These are phyloP conservation scores for Epirrhoe tristata DNA, from an alignment of 2,888 invertebrate genomes.

Conservation along the genomic window DNA sequence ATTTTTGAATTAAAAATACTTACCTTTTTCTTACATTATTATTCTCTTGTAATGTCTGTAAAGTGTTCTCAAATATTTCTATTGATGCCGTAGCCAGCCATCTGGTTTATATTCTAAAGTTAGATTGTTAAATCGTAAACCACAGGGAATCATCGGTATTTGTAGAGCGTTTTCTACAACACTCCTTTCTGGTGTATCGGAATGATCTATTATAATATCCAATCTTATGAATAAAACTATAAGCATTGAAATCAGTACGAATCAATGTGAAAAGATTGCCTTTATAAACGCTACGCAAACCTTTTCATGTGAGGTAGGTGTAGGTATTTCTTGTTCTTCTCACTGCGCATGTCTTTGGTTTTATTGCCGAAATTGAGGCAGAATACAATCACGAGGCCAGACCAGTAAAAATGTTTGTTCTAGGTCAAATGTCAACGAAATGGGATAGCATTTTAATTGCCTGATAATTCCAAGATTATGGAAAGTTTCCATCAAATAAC, in stretches of 20 bases:
- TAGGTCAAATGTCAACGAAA: neutral
- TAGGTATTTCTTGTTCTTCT: conserved; percentile 52
- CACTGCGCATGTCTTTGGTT: conserved; percentile 73
- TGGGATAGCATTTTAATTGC: neutral
- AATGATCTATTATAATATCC: conserved; percentile 3
- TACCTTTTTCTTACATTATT: neutral
- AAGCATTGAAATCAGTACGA: neutral
- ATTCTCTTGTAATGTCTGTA: conserved; percentile 47
- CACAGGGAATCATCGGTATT: conserved; percentile 75
- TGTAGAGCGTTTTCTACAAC: conserved; percentile 60
- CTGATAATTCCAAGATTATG: neutral
- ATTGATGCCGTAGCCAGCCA: conserved; percentile 79
- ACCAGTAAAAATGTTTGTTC: conserved; percentile 9
- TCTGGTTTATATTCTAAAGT: conserved; percentile 85
- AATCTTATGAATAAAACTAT: neutral
- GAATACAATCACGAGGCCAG: conserved; percentile 17
- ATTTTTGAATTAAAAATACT: neutral
- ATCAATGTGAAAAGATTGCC: neutral
- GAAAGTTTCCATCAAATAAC: neutral
- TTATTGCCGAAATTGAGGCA: conserved; percentile 50
- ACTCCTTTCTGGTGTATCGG: conserved; percentile 38
- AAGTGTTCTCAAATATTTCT: conserved; percentile 72
- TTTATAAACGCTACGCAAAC: conserved; percentile 42
- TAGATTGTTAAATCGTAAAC: conserved; percentile 84
- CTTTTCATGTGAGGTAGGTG: conserved; percentile 47